Evolutionary conservation across 1,140 invertebrate genomes (phyloP).

Genomic region (Hestina assimilis): DNA sequence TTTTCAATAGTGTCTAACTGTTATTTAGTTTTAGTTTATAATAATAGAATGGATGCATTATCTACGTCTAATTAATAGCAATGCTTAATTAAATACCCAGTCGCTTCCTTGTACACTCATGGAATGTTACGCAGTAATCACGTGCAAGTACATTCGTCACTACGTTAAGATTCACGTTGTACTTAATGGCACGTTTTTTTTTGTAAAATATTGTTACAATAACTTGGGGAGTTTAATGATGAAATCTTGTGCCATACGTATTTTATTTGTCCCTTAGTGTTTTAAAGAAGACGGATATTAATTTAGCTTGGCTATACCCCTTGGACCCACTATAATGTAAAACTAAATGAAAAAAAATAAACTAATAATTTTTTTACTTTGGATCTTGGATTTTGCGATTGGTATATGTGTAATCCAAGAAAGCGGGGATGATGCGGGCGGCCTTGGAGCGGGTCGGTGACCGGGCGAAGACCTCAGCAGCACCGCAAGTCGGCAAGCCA

Average conservation of each 20-base stretch:
- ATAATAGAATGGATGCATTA: neutral
- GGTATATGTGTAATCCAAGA: conserved; percentile 33
- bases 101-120: conserved; percentile 19
- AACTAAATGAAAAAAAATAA: neutral
- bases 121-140: conserved; percentile 17
- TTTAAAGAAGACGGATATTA: no score
- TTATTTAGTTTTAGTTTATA: conserved; percentile 17
- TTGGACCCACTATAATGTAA: no score
- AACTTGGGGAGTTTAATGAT: no score
- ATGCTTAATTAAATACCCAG: conserved; percentile 1
- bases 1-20: conserved; percentile 30
- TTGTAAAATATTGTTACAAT: no score
- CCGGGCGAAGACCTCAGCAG: conserved; percentile 74
- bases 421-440: conserved; percentile 69
- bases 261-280: no score
- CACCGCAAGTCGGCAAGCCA: conserved; percentile 65
- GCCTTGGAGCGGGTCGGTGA: conserved; percentile 72
- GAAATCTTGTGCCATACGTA: no score
- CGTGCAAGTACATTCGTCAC: conserved; percentile 5
- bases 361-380: neutral
- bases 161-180: conserved; percentile 4
- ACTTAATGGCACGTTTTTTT: conserved; percentile 1
- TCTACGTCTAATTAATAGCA: conserved; percentile 9
- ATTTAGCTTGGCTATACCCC: no score
- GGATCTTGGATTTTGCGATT: conserved; percentile 6